Percentiles rank a stretch among this genome's conserved stretches.
phyloP scores from a whole-genome alignment of 2,888 invertebrate species.

The Hirtodrosophila trivittata region DNA sequence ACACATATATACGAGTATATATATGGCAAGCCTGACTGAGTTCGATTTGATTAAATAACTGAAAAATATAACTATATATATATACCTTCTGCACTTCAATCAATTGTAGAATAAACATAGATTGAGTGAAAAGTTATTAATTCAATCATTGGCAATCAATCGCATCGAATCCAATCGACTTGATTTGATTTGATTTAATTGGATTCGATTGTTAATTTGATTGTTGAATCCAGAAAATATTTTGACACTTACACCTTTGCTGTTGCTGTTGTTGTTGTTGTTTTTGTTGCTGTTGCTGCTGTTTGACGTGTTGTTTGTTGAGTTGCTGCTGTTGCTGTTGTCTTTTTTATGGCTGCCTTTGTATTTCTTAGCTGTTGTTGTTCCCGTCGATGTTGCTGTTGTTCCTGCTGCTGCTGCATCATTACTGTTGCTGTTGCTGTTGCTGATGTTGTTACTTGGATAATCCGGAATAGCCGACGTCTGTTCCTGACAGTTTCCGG shows the following conservation, averaged over 20 bases:
- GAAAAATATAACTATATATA: too few species aligned
- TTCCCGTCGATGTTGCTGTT: slow-evolving; percentile 13
- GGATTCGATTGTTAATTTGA: too few species aligned
- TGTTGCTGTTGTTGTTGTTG: slow-evolving; percentile 63
- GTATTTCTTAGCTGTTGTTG: slow-evolving; percentile 46
- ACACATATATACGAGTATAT: too few species aligned
- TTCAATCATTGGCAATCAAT: too few species aligned
- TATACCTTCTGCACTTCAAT: too few species aligned
- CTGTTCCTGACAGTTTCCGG: slow-evolving; percentile 55
- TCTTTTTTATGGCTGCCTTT: slow-evolving; percentile 61
- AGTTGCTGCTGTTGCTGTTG: slow-evolving; percentile 44
- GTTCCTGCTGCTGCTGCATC: slow-evolving; percentile 39
- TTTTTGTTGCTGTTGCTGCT: slow-evolving; percentile 45
- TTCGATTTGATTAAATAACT: too few species aligned
- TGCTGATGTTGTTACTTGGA: slow-evolving; percentile 34
- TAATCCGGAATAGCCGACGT: slow-evolving; percentile 38
- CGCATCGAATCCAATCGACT: too few species aligned
- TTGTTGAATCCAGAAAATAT: too few species aligned
- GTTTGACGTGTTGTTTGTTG: slow-evolving; percentile 28
- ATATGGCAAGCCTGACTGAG: too few species aligned
- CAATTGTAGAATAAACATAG: too few species aligned
- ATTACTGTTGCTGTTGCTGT: slow-evolving; percentile 34
- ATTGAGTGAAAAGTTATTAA: too few species aligned
- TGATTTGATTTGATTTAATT: too few species aligned
- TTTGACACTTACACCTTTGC: slow-evolving; percentile 58